phyloP scores from a whole-genome alignment of 1,140 invertebrate genomes.

The Drosophila novamexicana region DNA sequence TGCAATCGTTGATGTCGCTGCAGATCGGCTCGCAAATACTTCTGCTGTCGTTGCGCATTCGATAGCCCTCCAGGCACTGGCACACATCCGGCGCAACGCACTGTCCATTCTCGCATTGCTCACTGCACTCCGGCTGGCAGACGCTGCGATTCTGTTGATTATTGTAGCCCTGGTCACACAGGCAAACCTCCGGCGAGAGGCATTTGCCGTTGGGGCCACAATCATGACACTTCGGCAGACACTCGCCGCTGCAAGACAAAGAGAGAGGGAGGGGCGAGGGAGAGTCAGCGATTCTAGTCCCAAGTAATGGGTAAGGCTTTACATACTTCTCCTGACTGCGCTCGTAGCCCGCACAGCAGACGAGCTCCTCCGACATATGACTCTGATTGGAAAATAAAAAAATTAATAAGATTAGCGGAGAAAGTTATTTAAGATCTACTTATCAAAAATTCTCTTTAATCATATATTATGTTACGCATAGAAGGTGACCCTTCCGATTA shows the following conservation, averaged over 20 bases:
- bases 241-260: constrained; percentile 37
- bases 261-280: not conserved
- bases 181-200: constrained; percentile 54
- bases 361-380: constrained; percentile 52
- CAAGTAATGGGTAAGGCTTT: no score
- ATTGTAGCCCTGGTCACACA: constrained; percentile 61
- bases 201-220: constrained; percentile 66
- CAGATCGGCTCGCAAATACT: constrained; percentile 79
- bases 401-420: not conserved
- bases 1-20: constrained; percentile 83
- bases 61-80: constrained; percentile 52
- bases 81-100: constrained; percentile 85
- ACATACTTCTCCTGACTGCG: constrained; percentile 59
- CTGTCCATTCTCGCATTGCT: constrained; percentile 81
- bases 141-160: constrained; percentile 50
- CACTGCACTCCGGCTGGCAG: constrained; percentile 65
- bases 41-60: constrained; percentile 48
- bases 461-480: no score
- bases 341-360: constrained; percentile 72
- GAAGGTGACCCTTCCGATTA: no score
- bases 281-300: not conserved
- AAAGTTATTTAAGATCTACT: no score
- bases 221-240: constrained; percentile 61
- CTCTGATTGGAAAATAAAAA: constrained; percentile 34
- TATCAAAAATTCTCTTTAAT: no score